A percentile compares a stretch with the other conserved stretches of the same genome.
These are phyloP conservation scores for Mormyrus iriodes DNA, from an alignment of 2,113 vertebrate species.

Conservation along the genomic window DNA sequence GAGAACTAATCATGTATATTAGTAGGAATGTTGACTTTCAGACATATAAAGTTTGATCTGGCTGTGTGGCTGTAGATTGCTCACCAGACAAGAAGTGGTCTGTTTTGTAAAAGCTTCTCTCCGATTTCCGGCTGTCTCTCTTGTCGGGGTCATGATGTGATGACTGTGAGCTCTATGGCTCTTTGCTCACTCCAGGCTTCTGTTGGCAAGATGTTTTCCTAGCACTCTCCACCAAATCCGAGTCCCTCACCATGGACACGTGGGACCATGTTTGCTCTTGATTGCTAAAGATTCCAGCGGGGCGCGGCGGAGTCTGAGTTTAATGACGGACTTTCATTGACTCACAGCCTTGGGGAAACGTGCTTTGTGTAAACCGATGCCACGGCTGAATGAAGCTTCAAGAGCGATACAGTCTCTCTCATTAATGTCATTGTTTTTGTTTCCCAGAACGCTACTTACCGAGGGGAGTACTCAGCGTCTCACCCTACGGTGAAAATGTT, in stretches of 20 bases:
- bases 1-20: neutral
- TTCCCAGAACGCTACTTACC: conserved; percentile 78
- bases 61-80: neutral
- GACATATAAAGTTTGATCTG: neutral
- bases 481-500: conserved; percentile 89
- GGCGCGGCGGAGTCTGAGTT: neutral
- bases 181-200: neutral
- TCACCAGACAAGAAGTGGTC: neutral
- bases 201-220: neutral
- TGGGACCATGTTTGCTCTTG: neutral
- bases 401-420: neutral
- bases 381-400: neutral
- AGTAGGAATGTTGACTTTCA: neutral
- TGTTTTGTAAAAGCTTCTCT: neutral
- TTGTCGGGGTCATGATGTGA: neutral
- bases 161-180: neutral
- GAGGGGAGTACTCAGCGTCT: conserved; percentile 81
- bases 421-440: conserved; percentile 16
- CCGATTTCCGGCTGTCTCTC: neutral
- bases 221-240: neutral
- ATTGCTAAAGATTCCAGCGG: neutral
- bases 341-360: neutral
- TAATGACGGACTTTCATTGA: neutral
- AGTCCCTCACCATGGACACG: neutral
- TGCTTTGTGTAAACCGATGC: neutral